Conservation (phyloP, 2,113 vertebrate species). For the Neopipo cinnamomea region DNA sequence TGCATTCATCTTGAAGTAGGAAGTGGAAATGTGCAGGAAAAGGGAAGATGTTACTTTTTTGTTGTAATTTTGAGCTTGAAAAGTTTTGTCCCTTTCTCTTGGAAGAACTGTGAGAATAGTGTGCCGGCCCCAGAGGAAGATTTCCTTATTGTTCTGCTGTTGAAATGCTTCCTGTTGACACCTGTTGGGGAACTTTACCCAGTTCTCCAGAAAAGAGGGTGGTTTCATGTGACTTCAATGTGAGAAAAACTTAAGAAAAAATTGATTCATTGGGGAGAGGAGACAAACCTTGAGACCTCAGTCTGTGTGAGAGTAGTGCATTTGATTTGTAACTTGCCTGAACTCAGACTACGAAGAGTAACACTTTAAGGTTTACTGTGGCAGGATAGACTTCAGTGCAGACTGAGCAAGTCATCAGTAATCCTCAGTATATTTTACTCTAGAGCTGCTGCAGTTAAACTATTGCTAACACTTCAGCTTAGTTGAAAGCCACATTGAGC, state of each 20-base stretch:
- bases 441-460: neutral
- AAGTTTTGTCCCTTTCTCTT: neutral
- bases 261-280: neutral
- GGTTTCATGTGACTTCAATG: neutral
- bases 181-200: neutral
- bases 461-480: neutral
- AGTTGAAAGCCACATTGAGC: neutral
- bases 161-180: conserved; percentile 5
- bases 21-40: neutral
- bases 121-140: neutral
- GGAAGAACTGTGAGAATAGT: neutral
- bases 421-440: neutral
- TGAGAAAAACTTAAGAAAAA: neutral
- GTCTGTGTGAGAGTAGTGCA: neutral
- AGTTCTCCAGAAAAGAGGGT: neutral
- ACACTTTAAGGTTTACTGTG: neutral
- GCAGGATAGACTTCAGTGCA: neutral
- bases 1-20: neutral
- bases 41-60: neutral
- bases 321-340: neutral
- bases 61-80: neutral
- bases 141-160: neutral
- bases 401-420: neutral
- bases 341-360: neutral
- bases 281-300: neutral